Evolutionary conservation across 2,113 vertebrate species (phyloP).

Genomic region (Platysternon megacephalum): DNA sequence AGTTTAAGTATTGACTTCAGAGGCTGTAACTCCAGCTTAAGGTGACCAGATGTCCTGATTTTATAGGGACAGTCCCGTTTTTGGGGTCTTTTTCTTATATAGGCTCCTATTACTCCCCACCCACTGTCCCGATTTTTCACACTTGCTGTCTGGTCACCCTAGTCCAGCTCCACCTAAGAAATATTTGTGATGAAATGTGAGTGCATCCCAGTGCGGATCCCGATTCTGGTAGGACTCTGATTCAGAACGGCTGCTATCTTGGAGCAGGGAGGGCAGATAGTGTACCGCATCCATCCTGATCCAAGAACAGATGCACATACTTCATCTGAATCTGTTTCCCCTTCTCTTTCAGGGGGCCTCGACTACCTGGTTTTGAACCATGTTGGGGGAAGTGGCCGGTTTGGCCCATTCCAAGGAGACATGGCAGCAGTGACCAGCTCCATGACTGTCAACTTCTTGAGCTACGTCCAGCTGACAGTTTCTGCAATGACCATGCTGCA

Average conservation of each 20-base stretch:
- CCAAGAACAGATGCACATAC: neutral
- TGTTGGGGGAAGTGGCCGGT: neutral
- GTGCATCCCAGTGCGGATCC: neutral
- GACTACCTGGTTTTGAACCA: constrained; percentile 52
- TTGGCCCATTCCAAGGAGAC: constrained; percentile 2
- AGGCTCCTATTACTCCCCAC: no score
- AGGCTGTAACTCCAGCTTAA: neutral
- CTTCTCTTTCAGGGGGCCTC: constrained; percentile 6
- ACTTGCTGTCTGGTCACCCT: no score
- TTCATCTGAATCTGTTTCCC: neutral
- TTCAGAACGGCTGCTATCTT: neutral
- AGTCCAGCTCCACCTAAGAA: neutral
- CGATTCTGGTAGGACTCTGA: no score
- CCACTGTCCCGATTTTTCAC: no score
- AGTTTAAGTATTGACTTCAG: neutral
- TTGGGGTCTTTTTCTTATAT: no score
- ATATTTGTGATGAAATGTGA: neutral
- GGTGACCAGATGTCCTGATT: no score
- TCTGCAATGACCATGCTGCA: neutral
- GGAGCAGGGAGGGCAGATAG: neutral
- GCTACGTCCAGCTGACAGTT: constrained; percentile 25
- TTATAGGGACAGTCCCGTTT: no score
- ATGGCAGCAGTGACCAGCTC: neutral
- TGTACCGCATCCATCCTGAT: neutral
- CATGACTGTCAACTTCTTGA: constrained; percentile 34